Evolutionary conservation across 2,113 vertebrate genomes (phyloP).

Genomic region (Numida meleagris): DNA sequence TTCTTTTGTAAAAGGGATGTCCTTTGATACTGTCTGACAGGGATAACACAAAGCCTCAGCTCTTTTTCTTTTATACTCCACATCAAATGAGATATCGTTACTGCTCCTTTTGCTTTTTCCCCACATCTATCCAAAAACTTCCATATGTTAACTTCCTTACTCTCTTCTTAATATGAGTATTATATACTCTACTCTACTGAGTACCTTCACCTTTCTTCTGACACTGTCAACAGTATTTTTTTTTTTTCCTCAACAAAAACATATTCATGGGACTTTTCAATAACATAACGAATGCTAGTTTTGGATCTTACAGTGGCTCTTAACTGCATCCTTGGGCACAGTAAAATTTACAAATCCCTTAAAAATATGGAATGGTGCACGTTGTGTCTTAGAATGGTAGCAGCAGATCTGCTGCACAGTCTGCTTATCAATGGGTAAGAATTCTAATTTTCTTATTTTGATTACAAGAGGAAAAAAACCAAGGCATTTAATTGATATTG

Average conservation of each 20-base stretch:
- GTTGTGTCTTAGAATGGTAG: background rate
- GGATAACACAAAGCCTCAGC: background rate
- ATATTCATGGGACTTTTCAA: background rate
- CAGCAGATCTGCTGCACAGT: background rate
- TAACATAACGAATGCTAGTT: background rate
- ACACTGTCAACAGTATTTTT: background rate
- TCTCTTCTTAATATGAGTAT: background rate
- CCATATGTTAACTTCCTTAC: background rate
- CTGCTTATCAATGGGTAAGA: background rate
- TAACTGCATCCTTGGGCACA: background rate
- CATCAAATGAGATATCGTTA: background rate
- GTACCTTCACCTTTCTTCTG: background rate
- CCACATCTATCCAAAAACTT: background rate
- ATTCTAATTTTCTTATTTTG: background rate
- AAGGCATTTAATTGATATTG: background rate
- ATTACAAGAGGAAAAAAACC: background rate
- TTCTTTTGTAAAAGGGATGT: background rate
- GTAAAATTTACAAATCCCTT: background rate
- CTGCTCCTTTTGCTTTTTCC: background rate
- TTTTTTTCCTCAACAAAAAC: background rate
- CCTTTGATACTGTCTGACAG: background rate
- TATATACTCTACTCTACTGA: no score
- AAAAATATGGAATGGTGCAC: rapidly evolving
- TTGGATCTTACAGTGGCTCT: background rate
- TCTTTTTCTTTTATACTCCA: background rate